Evolutionary conservation across 2,888 invertebrate genomes (phyloP), one percentile per base, ranked within the genome.

Genomic region (Petrolisthes manimaculis): DNA sequence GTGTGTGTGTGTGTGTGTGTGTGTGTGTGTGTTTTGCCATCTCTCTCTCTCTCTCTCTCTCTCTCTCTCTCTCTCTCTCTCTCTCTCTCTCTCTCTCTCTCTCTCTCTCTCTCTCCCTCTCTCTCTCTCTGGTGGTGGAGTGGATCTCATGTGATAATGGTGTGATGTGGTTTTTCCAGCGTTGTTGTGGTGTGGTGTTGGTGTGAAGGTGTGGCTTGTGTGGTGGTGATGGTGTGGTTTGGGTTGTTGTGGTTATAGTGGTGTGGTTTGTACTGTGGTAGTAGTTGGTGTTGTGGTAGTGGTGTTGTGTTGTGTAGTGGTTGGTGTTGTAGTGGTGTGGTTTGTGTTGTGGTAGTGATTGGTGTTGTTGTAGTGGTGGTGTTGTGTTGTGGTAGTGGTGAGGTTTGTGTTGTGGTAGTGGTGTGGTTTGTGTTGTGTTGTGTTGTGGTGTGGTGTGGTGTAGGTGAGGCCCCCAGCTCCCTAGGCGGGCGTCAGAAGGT

Each of bases 401-500:
- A 53, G 83, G 69, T 54, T 18, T 53, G 37, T 75, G 75, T 12
- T 24, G 8, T 55, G 55, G 74, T 12, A n/a, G 83, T 14, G 4
- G 83, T 54, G 74, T 54, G 71, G 54, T 53, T 0, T 54, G 74
- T 74, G 83, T 6, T 14, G 37, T 21, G 24, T 75, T 24, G 75
- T 0, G 37, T 8, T 75, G 75, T 18, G 18, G 18, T n/a, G 4
- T 24, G 56, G 21, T 8, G 61, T 14, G 61, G 12, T 53, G 74
- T 53, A n/a, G 75, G 74, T 51, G 54, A 75, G n/a, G 5, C 71
- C 71, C 71, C 5, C 18, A 69, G 81, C 80, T 86, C 56, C 86
- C 81, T 81, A 71, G 86, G 80, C 86, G 84, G 88, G 88, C 84
- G 84, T 88, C 88, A 74, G 86, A 81, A 84, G 83, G 83, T 81